Conservation (phyloP, 2,797 vertebrate species). For the Rhodeus uyekii region DNA sequence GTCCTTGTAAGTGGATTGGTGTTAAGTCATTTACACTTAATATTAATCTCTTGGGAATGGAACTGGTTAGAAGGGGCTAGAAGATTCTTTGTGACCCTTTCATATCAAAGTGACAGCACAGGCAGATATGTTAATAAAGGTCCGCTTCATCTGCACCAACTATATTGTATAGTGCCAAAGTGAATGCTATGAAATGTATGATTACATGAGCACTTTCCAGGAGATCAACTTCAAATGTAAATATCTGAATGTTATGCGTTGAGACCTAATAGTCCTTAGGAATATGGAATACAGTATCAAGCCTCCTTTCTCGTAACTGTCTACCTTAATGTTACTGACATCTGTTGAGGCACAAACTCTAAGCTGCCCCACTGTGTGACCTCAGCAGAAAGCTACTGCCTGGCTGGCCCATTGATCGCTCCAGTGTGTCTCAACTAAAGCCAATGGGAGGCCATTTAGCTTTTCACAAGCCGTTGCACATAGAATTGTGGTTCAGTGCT, state of each 20-base stretch:
- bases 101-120: not conserved
- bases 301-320: not conserved
- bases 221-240: not conserved
- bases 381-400: not conserved
- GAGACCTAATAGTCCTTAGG: not conserved
- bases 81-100: conserved; percentile 28
- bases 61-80: conserved; percentile 29
- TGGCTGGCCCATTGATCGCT: conserved; percentile 43
- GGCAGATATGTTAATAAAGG: conserved; percentile 45
- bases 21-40: conserved; percentile 74
- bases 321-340: conserved; percentile 14
- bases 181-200: not conserved
- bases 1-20: conserved; percentile 75
- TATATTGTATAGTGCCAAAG: not conserved
- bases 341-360: conserved; percentile 17
- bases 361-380: conserved; percentile 16
- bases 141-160: too few relatives aligned
- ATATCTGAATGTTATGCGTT: not conserved
- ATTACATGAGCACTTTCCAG: not conserved
- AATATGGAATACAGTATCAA: not conserved
- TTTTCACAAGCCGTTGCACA: conserved; percentile 48
- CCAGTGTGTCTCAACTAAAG: not conserved
- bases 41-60: conserved; percentile 70
- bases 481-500: conserved; percentile 45
- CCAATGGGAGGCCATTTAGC: conserved; percentile 27